Conservation (phyloP, 2,888 invertebrate genomes). For the Drosophila borborema region DNA sequence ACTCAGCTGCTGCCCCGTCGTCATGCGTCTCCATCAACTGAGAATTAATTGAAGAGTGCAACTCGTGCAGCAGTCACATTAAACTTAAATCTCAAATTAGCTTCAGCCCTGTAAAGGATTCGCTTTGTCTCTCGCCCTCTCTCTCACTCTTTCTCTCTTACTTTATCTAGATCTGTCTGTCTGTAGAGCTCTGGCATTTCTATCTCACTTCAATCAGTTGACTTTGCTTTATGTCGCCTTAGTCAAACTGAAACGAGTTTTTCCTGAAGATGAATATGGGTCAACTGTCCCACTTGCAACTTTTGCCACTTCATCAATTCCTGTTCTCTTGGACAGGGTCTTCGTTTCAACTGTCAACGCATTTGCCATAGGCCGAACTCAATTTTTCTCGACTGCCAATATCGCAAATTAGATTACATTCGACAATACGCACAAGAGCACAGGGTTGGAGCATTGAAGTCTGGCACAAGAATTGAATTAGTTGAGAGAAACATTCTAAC, state of each 20-base stretch:
- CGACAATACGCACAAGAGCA: background rate
- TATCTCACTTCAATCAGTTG: conserved; percentile 11
- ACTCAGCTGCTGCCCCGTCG: background rate
- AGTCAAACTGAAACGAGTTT: conserved; percentile 16
- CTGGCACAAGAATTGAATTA: background rate
- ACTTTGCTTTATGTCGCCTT: conserved; percentile 2
- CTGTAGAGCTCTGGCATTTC: too few relatives aligned
- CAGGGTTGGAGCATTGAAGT: conserved; percentile 23
- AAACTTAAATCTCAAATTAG: conserved; percentile 45
- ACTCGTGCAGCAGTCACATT: conserved; percentile 40
- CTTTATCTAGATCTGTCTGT: too few relatives aligned
- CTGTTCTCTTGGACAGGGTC: conserved; percentile 21
- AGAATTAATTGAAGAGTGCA: conserved; percentile 24
- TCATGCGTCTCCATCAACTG: background rate
- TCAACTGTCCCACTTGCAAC: conserved; percentile 13
- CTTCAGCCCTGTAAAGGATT: conserved; percentile 8
- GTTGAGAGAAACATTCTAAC: background rate
- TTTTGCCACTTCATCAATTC: conserved; percentile 18
- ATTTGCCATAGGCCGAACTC: conserved; percentile 24
- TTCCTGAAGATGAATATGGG: conserved; percentile 18
- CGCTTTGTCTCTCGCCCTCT: background rate
- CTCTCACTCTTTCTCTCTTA: background rate
- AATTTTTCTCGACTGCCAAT: conserved; percentile 47
- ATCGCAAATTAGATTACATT: conserved; percentile 64
- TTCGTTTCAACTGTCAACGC: conserved; percentile 24